phyloP scores from a whole-genome alignment of 1,140 invertebrate genomes.

The Drosophila melanogaster region Release_6_plus_ISO1_MT NT_033777.3:19917501-19918000 shows the following conservation, averaged over 20 bases:
- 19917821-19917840: conserved; percentile 68
- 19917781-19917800: conserved; percentile 37
- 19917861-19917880: conserved; percentile 41
- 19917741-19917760: conserved; percentile 19
- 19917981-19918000: conserved; percentile 24
- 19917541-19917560: conserved; percentile 74
- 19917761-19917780: conserved; percentile 20
- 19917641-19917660: neutral
- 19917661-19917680: conserved; percentile 17
- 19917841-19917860: conserved; percentile 58
- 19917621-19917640: neutral
- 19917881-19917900: conserved; percentile 48
- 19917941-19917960: conserved; percentile 47
- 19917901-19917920: conserved; percentile 76
- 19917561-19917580: conserved; percentile 84
- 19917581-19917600: conserved; percentile 68
- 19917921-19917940: conserved; percentile 66
- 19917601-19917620: conserved; percentile 13
- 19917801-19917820: conserved; percentile 53
- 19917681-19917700: conserved; percentile 23
- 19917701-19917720: conserved; percentile 22
- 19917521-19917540: conserved; percentile 84
- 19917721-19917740: conserved; percentile 31
- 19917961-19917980: conserved; percentile 41
- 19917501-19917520: conserved; percentile 85